Base-by-base conservation (phyloP, 53 echinoderm and acorn worm genomes). In the Stichopus horrens region DNA sequence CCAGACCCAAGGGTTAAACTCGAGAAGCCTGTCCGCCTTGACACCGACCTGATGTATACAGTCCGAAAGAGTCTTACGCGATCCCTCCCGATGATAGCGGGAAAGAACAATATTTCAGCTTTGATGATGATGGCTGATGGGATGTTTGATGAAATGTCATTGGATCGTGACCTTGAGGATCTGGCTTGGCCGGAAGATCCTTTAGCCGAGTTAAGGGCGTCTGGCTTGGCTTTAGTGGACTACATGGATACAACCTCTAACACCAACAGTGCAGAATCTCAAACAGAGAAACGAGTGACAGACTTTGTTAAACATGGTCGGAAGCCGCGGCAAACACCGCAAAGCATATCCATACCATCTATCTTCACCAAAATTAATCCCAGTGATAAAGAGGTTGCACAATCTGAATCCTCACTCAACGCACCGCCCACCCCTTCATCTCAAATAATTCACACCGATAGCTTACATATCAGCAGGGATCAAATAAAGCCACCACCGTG, bases 101-200 rank as follows among this genome's bases (percentile, higher is more conserved):
- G 65, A 52, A 68, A 63, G 66, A 85, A 67, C 13, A 85, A 85
- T 6, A 65, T 85, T 51, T 85, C 85, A 52, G 85, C 85, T 52
- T 14, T 85, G 52, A 66, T 85, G 85, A n/a, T 85, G 71, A 85
- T 85, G 85, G 85, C 85, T 85, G 85, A 85, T 66, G 85, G 85
- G n/a, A 85, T 85, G 52, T 85, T 19, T 52, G 67, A 85, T 65
- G 85, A 85, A 52, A 85, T 85, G 85, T 66, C 66, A 4, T 52
- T 85, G 6, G 85, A 85, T 67, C 68, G 85, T 7, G 85, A 66
- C 37, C 85, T 85, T 23, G 67, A 85, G 63, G 85, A 85, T 23
- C 66, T 85, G 63, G 85, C 85, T 67, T 85, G 85, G 85, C 85
- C 85, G 23, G 20, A 22, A 52, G 85, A 85, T 52, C 85, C 85